These are phyloP conservation scores for cat (Felis catus) DNA, from an alignment of 2,113 vertebrate species.

Conservation along the genomic window F.catus_Fca126_mat1.0 CM031420.1:67641001-67641500, in stretches of 20 bases:
- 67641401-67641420: not conserved
- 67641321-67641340: not conserved
- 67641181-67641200: not conserved
- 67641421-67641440: not conserved
- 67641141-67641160: not conserved
- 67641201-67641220: not conserved
- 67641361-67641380: slow-evolving; percentile 16
- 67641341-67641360: not conserved
- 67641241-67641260: not conserved
- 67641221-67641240: not conserved
- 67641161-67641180: not conserved
- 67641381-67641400: not conserved
- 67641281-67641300: not conserved
- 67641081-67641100: not conserved
- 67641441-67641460: not conserved
- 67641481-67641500: not conserved
- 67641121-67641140: not conserved
- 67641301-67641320: not conserved
- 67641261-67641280: not conserved
- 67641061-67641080: not conserved
- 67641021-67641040: not conserved
- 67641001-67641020: not conserved
- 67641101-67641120: not conserved
- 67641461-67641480: not conserved
- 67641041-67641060: not conserved